Percentiles rank a stretch among this genome's conserved stretches.
Evolutionary conservation across 2,113 vertebrate species (phyloP).

Genomic region (Megaptera novaeangliae): DNA sequence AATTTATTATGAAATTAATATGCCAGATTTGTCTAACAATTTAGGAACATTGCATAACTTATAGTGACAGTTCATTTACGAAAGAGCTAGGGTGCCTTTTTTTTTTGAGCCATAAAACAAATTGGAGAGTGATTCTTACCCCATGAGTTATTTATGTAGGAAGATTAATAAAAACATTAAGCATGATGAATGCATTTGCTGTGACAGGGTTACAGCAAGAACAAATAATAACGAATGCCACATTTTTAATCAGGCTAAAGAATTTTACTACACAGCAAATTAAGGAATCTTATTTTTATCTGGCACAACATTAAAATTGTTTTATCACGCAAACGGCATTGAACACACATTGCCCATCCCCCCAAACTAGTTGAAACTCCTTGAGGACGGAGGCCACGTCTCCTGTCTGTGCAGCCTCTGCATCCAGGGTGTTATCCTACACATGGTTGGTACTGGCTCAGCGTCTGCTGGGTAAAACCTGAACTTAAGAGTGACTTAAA

Average conservation of each 20-base stretch:
- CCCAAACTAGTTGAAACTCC: neutral
- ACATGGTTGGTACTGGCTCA: neutral
- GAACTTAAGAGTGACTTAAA: neutral
- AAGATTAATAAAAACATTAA: slow-evolving; percentile 64
- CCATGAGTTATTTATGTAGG: slow-evolving; percentile 45
- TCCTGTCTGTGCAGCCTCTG: neutral
- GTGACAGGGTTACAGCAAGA: neutral
- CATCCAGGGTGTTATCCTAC: neutral
- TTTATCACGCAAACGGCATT: neutral
- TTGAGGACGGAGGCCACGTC: neutral
- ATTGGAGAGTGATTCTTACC: slow-evolving; percentile 2
- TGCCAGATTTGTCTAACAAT: slow-evolving; percentile 8
- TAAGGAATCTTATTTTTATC: slow-evolving; percentile 6
- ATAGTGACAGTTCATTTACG: slow-evolving; percentile 49
- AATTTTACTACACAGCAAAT: slow-evolving; percentile 29
- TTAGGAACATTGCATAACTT: slow-evolving; percentile 44
- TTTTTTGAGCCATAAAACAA: slow-evolving; percentile 56
- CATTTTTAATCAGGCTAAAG: slow-evolving; percentile 21
- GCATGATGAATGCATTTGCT: slow-evolving; percentile 27
- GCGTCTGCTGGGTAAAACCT: neutral
- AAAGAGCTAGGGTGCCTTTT: slow-evolving; percentile 2
- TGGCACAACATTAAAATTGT: neutral
- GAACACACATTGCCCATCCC: neutral
- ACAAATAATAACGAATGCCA: slow-evolving; percentile 44
- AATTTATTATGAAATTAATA: slow-evolving; percentile 51